phyloP scores from a whole-genome alignment of 2,888 invertebrate species.

The Cepaea hortensis region DNA sequence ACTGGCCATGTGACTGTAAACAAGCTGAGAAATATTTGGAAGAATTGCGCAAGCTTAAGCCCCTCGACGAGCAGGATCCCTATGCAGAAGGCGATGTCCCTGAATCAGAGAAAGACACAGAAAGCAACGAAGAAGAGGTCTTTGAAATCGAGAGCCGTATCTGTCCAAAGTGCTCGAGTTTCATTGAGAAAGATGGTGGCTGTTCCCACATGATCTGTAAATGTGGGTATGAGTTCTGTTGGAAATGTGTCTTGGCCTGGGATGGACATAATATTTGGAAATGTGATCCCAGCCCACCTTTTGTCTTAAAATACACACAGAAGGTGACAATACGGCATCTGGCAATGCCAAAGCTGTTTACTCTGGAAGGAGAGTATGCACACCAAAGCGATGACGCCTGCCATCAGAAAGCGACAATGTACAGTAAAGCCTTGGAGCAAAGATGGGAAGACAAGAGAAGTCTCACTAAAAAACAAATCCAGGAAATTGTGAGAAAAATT shows the following conservation, averaged over 20 bases:
- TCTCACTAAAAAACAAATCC: not conserved
- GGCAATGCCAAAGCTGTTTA: not conserved
- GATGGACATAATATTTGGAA: not conserved
- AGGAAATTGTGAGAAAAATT: not conserved
- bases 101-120: not conserved
- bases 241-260: slow-evolving; percentile 38
- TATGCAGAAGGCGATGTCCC: not conserved
- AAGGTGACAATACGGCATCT: slow-evolving; percentile 14
- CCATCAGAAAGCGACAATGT: not conserved
- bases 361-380: not conserved
- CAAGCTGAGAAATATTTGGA: slow-evolving; percentile 47
- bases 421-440: slow-evolving; percentile 22
- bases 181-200: slow-evolving; percentile 52
- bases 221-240: slow-evolving; percentile 52
- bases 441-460: not conserved
- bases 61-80: slow-evolving; percentile 14
- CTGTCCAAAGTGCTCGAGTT: slow-evolving; percentile 49
- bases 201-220: slow-evolving; percentile 48
- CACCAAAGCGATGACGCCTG: not conserved
- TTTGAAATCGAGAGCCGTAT: slow-evolving; percentile 48
- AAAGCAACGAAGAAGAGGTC: not conserved
- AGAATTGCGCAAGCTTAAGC: slow-evolving; percentile 18
- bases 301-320: not conserved
- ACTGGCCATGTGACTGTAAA: slow-evolving; percentile 53
- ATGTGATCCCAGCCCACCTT: not conserved